Base-by-base conservation (phyloP, 2,113 vertebrate genomes). In the Rhabdornis inornatus region DNA sequence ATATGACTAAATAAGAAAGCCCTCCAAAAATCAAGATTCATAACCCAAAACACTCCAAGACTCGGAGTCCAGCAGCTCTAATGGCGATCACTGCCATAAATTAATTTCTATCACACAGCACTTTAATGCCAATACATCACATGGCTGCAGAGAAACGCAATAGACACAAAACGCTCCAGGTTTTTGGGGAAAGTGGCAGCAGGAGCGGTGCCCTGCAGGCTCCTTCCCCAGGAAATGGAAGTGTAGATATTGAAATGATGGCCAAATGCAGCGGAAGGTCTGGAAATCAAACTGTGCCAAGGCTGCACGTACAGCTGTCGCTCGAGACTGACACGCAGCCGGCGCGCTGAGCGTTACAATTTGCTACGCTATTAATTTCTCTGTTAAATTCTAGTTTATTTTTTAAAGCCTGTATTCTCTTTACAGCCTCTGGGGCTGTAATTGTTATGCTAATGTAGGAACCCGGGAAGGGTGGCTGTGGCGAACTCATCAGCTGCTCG, bases 391-490 rank as follows among this genome's bases (percentile, higher is more conserved):
- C 85, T 30, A 81, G 92, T 65, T 19, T 71, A 31, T 82, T 82
- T 82, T 92, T 88, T 45, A 27, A 96, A 94, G 72, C 42, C 70
- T 9, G 11, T 39, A 37, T 86, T 94, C 83, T 78, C 87, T 69
- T 44, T 44, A 11, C 33, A 85, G 91, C 83, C 86, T 85, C 85
- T 64, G 71, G 95, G 90, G 92, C 80, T 82, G 61, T 85, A 74
- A 91, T 91, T 95, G 79, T 84, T 56, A 93, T 96, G 95, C 75
- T 93, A 89, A 95, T 78, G 49, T 1, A 23, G 79, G 92, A 90
- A 83, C 6, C 80, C 63, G 42, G 85, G 49, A 66, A 74, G 57
- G 91, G 74, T 31, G 80, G 87, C 88, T 78, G 82, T 42, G 69
- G 78, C 30, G 87, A 95, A 86, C 76, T 66, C 86, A 19, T 68